Percentiles rank a stretch among this genome's conserved stretches.
Evolutionary conservation across 2,797 vertebrate genomes (phyloP).

Genomic region (Molossus alvarezi): DNA sequence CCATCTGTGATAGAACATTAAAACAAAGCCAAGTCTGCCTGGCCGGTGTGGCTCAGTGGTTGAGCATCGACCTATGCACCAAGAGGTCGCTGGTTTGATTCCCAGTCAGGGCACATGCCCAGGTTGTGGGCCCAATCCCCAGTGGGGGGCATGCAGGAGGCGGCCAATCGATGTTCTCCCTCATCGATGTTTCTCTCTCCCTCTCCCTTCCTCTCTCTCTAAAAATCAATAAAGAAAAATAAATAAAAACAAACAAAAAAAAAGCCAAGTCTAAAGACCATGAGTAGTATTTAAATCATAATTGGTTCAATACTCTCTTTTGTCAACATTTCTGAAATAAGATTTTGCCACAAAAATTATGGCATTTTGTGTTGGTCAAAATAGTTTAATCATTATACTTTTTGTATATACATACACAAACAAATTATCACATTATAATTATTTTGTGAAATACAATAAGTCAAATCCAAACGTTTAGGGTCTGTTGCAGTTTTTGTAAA

Average conservation of each 20-base stretch:
- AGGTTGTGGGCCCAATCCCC: too few relatives aligned
- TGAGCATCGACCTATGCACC: too few relatives aligned
- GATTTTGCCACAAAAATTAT: conserved; percentile 40
- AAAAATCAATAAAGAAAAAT: too few relatives aligned
- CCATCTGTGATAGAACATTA: neutral
- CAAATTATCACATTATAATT: neutral
- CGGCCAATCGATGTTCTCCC: too few relatives aligned
- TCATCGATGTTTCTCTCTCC: too few relatives aligned
- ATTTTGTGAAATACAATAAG: conserved; percentile 15
- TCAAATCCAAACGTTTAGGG: neutral
- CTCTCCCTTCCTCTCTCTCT: too few relatives aligned
- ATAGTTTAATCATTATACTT: neutral
- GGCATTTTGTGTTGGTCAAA: neutral
- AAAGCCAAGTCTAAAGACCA: neutral
- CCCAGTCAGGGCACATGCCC: too few relatives aligned
- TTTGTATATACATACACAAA: neutral
- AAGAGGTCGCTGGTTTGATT: too few relatives aligned
- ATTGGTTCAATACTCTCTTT: neutral
- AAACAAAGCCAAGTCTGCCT: neutral
- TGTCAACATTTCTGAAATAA: conserved; percentile 38
- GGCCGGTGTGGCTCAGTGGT: too few relatives aligned
- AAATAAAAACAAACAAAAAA: neutral
- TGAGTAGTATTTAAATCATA: neutral
- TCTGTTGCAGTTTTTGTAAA: conserved; percentile 43
- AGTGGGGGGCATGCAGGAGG: too few relatives aligned